Evolutionary conservation across 2,113 vertebrate species (phyloP), one percentile per base, ranked within the genome.

Genomic region (Mobula birostris): DNA sequence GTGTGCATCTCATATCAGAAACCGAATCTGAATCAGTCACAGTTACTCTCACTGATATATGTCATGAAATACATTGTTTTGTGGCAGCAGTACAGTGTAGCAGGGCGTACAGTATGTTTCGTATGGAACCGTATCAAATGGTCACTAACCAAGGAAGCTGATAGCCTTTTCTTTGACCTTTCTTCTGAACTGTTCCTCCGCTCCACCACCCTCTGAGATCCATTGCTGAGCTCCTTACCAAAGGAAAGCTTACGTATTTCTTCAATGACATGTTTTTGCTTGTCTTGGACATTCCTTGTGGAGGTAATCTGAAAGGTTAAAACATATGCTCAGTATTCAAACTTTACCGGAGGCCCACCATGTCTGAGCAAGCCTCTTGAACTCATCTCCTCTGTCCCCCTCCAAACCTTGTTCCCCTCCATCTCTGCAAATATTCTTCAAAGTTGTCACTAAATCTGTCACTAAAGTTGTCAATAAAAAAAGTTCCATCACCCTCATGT

Each of bases 131-230:
- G 27, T 27, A 32, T 14, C 72, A 74, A 66, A 6, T 14, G 8
- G 12, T 93, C 94, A 96, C 97, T 97, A 96, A 99, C 98, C 58
- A 0, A 94, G 78, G 94, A 94, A 94, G 96, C 95, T 80, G 94
- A n/a, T 72, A 63, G 95, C 15, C 70, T 93, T 95, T 98, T 99
- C 96, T 97, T 99, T 21, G 96, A 93, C 11, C 91, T 95, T 96
- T 97, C 98, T 96, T 99, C 99, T 95, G 99, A 97, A 96, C 98
- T 99, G 95, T 98, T 96, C 96, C 99, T 99, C 94, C 98, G 97
- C 95, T 99, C 99, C 96, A 99, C 98, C 85, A 97, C 94, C 94
- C 95, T 97, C 95, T 98, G 98, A 7, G 97, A 97, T 82, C 94
- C 93, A 92, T 94, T 95, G 94, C 95, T 95, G 83, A 98, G 98